phyloP scores from a whole-genome alignment of 2,113 vertebrate genomes.

The Neoarius graeffei region DNA sequence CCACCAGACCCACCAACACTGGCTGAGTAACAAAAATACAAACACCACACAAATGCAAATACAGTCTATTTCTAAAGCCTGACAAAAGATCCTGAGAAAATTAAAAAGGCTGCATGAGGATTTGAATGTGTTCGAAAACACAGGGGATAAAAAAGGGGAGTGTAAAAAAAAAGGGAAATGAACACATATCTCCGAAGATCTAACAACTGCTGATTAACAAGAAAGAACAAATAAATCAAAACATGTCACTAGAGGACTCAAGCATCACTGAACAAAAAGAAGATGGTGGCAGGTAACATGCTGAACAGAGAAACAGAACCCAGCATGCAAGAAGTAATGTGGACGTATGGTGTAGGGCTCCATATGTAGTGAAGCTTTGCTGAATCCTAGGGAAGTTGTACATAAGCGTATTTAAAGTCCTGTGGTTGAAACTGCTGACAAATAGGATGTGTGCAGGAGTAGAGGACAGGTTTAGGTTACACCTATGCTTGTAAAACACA shows the following conservation, averaged over 20 bases:
- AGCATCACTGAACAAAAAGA: neutral
- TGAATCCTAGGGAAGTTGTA: neutral
- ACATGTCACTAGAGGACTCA: neutral
- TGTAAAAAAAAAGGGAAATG: neutral
- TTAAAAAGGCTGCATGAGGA: constrained; percentile 6
- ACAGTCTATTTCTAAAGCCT: neutral
- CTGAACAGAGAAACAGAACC: neutral
- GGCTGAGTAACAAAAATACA: no score
- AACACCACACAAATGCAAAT: neutral
- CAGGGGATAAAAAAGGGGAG: neutral
- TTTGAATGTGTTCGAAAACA: neutral
- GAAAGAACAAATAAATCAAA: constrained; percentile 10
- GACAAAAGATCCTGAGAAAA: neutral
- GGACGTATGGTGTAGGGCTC: neutral
- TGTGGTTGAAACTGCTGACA: neutral
- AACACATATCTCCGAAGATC: constrained; percentile 12
- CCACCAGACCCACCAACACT: no score
- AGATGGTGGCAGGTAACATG: neutral
- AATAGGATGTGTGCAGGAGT: neutral
- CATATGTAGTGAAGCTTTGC: neutral
- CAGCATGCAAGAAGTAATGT: neutral
- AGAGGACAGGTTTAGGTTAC: neutral
- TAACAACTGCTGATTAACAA: constrained; percentile 12
- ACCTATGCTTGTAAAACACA: neutral
- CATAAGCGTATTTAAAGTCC: neutral